Conservation (phyloP, 2,888 invertebrate genomes). For the Meloe dianella region DNA sequence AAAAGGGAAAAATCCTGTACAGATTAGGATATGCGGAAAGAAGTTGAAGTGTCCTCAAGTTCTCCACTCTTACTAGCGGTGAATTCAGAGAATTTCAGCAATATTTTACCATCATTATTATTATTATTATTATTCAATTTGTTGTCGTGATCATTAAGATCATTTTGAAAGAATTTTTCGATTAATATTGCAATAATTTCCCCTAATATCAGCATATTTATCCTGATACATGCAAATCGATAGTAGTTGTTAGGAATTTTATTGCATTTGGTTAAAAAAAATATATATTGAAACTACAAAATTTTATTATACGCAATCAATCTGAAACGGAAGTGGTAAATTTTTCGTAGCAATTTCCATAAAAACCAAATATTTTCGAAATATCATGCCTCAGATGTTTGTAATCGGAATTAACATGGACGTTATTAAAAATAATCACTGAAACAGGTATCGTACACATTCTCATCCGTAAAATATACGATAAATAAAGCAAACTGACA, state of each 20-base stretch:
- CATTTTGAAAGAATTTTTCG: conserved; percentile 32
- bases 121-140: too few species aligned
- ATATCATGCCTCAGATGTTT: not conserved
- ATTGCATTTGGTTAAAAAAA: not conserved
- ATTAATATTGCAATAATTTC: not conserved
- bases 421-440: not conserved
- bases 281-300: conserved; percentile 8
- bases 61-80: conserved; percentile 25
- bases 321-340: not conserved
- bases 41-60: conserved; percentile 38
- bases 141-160: conserved; percentile 46
- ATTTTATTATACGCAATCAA: not conserved
- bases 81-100: too few species aligned
- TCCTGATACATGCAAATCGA: not conserved
- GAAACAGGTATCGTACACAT: not conserved
- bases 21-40: conserved; percentile 41
- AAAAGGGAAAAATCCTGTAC: conserved; percentile 41
- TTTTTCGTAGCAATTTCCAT: not conserved
- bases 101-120: too few species aligned
- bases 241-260: not conserved
- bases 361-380: not conserved
- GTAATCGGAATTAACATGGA: not conserved
- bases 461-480: not conserved
- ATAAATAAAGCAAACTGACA: not conserved
- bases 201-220: not conserved